phyloP scores from a whole-genome alignment of 1,140 invertebrate species.

The Paramacrobiotus metropolitanus region DNA sequence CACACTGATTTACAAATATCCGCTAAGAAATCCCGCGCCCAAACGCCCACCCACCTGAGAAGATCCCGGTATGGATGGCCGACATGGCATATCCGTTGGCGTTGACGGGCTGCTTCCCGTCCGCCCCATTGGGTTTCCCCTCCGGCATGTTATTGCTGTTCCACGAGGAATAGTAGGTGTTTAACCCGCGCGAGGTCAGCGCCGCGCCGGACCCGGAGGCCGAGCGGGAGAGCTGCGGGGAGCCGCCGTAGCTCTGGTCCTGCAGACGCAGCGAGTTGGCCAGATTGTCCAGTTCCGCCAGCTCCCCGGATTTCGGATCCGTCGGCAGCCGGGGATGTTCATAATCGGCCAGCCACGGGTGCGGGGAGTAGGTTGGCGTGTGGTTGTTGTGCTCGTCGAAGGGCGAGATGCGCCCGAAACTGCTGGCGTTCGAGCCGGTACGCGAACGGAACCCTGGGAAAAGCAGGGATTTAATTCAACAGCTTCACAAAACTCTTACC shows the following conservation, averaged over 20 bases:
- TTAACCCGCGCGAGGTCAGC: too few relatives aligned
- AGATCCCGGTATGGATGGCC: too few relatives aligned
- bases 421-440: neutral
- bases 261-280: neutral
- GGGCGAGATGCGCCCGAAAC: neutral
- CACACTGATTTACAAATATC: too few relatives aligned
- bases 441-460: constrained; percentile 5
- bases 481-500: too few relatives aligned
- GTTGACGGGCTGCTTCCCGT: neutral
- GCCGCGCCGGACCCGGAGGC: too few relatives aligned
- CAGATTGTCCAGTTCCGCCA: neutral
- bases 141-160: neutral
- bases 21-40: neutral
- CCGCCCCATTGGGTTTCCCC: neutral
- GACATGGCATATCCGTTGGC: too few relatives aligned
- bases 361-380: neutral
- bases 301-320: neutral
- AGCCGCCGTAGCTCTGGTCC: neutral
- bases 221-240: too few relatives aligned
- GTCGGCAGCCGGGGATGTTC: too few relatives aligned
- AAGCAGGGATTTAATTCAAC: too few relatives aligned
- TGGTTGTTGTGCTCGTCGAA: neutral
- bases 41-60: neutral
- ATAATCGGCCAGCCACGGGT: neutral
- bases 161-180: neutral